These are phyloP conservation scores for Acromyrmex heyeri DNA, from an alignment of 1,140 invertebrate species.

Conservation along the genomic window DNA sequence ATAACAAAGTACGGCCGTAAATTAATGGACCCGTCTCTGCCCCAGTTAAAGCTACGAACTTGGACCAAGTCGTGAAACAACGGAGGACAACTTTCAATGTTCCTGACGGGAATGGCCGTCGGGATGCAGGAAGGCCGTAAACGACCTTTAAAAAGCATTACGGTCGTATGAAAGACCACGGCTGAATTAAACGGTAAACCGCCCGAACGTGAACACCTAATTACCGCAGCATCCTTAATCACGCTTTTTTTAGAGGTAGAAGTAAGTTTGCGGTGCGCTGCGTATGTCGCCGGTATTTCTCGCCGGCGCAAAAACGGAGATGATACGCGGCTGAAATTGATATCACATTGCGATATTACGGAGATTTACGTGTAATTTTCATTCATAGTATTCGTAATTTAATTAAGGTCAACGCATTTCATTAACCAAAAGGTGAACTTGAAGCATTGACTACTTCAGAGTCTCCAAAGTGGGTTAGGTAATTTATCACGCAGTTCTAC, in stretches of 20 bases:
- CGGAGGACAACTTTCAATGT: constrained; percentile 73
- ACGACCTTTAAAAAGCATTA: constrained; percentile 70
- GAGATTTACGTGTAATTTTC: background rate
- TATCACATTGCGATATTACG: background rate
- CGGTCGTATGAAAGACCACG: constrained; percentile 1
- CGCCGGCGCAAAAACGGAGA: background rate
- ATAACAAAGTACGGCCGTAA: constrained; percentile 81
- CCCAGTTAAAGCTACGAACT: constrained; percentile 79
- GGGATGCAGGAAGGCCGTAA: constrained; percentile 64
- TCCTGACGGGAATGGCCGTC: constrained; percentile 67
- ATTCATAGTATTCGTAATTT: background rate
- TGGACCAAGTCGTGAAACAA: constrained; percentile 73
- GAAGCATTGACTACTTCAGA: background rate
- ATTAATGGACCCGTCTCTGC: constrained; percentile 80
- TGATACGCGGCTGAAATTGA: background rate
- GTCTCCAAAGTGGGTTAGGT: background rate
- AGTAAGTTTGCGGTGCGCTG: background rate
- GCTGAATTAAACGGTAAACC: constrained; percentile 55
- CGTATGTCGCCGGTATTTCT: background rate
- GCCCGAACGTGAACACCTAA: constrained; percentile 36
- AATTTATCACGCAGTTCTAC: constrained; percentile 45
- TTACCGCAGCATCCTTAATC: constrained; percentile 30
- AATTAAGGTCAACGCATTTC: constrained; percentile 19
- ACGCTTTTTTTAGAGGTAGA: background rate
- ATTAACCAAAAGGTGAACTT: background rate